Evolutionary conservation across 2,797 vertebrate species (phyloP).

Genomic region (Limnodromus scolopaceus): DNA sequence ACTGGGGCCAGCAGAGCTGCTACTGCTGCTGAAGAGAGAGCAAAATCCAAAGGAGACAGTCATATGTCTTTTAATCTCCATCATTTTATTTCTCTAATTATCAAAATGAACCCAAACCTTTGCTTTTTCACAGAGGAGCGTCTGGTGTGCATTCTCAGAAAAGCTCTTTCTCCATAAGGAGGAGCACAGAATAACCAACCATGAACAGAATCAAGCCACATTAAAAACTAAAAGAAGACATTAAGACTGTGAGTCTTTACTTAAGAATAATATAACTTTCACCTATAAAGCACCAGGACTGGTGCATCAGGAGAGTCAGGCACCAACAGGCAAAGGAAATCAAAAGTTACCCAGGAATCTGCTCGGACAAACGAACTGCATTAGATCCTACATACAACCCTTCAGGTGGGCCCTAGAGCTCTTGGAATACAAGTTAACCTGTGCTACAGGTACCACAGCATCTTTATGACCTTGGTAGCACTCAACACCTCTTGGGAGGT

Average conservation of each 20-base stretch:
- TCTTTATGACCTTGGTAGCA: background rate
- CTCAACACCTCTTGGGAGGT: background rate
- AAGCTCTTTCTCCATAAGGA: background rate
- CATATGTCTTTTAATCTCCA: background rate
- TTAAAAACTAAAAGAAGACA: background rate
- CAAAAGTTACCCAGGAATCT: background rate
- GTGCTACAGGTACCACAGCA: fast-evolving
- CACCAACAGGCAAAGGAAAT: background rate
- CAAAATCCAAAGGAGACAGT: background rate
- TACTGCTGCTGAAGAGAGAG: background rate
- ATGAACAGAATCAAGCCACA: background rate
- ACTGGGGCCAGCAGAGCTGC: background rate
- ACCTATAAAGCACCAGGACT: no score
- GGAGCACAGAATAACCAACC: background rate
- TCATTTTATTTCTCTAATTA: background rate
- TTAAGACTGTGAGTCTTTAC: background rate
- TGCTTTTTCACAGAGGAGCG: background rate
- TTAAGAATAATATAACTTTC: background rate
- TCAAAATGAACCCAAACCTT: background rate
- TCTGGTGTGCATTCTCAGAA: background rate
- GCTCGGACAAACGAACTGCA: fast-evolving
- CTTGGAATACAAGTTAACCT: no score
- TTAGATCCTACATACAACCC: background rate
- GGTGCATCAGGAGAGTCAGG: background rate
- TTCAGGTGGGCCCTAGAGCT: background rate